phyloP scores from a whole-genome alignment of 2,888 invertebrate species.

The Cephus sareptanus region DNA sequence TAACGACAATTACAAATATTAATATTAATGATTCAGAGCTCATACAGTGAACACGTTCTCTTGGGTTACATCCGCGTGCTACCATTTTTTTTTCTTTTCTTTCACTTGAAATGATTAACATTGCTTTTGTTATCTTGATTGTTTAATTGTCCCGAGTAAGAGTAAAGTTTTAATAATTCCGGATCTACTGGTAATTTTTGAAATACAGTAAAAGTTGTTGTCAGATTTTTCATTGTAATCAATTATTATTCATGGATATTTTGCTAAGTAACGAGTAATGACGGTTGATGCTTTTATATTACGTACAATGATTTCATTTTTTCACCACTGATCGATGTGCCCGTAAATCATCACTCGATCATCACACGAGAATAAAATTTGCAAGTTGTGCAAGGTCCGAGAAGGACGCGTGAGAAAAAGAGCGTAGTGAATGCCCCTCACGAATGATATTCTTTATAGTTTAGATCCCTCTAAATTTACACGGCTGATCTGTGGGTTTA shows the following conservation, averaged over 20 bases:
- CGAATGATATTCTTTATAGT: not conserved
- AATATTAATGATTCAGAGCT: not conserved
- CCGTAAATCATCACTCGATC: not conserved
- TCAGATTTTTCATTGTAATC: not conserved
- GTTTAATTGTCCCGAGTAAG: not conserved
- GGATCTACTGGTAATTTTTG: not conserved
- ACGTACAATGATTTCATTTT: not conserved
- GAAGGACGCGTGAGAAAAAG: not conserved
- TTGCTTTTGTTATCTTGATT: too few species aligned
- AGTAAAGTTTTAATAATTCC: not conserved
- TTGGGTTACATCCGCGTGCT: not conserved
- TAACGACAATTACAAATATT: not conserved
- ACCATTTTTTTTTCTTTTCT: not conserved
- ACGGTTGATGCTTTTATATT: not conserved
- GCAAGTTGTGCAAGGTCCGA: too few species aligned
- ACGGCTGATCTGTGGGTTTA: constrained; percentile 4
- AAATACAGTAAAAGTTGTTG: not conserved
- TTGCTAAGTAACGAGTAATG: not conserved
- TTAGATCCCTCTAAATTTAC: not conserved
- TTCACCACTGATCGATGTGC: not conserved
- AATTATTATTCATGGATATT: not conserved
- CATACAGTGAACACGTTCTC: not conserved
- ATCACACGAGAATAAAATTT: too few species aligned
- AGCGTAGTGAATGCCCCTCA: not conserved
- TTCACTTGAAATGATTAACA: not conserved